These are phyloP conservation scores for Podiceps cristatus DNA, from an alignment of 2,113 vertebrate genomes.

Conservation along the genomic window DNA sequence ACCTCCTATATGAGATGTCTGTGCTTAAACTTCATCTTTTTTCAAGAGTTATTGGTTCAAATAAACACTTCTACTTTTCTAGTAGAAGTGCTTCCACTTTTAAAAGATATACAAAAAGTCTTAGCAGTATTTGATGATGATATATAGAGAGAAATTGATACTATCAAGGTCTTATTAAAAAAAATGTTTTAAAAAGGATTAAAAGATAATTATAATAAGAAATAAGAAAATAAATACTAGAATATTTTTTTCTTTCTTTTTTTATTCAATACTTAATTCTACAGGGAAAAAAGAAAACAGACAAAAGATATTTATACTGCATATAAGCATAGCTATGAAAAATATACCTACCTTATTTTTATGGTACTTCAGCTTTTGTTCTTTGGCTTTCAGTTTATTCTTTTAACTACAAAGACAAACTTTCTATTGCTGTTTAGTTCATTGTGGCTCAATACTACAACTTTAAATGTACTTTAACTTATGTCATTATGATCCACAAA, in stretches of 20 bases:
- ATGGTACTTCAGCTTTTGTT: conserved; percentile 4
- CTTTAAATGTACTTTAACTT: conserved; percentile 13
- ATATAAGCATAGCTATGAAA: conserved; percentile 10
- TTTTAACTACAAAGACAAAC: background rate
- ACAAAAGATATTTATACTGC: background rate
- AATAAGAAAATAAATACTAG: background rate
- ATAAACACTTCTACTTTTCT: background rate
- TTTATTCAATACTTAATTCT: background rate
- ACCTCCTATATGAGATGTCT: background rate
- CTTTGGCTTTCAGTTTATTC: conserved; percentile 11
- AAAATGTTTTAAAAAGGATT: background rate
- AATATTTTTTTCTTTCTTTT: background rate
- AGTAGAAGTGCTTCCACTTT: background rate
- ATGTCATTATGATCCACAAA: background rate
- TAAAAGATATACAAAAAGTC: background rate
- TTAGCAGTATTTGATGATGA: background rate
- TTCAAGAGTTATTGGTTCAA: background rate
- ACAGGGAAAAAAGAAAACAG: background rate
- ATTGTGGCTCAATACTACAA: background rate
- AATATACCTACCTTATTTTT: background rate
- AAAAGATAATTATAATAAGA: background rate
- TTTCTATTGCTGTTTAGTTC: conserved; percentile 12
- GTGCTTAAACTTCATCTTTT: background rate
- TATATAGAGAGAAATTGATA: background rate
- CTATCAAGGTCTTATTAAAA: background rate